Evolutionary conservation across 2,113 vertebrate species (phyloP), one percentile per base, ranked within the genome.

Genomic region (Callipepla californica): DNA sequence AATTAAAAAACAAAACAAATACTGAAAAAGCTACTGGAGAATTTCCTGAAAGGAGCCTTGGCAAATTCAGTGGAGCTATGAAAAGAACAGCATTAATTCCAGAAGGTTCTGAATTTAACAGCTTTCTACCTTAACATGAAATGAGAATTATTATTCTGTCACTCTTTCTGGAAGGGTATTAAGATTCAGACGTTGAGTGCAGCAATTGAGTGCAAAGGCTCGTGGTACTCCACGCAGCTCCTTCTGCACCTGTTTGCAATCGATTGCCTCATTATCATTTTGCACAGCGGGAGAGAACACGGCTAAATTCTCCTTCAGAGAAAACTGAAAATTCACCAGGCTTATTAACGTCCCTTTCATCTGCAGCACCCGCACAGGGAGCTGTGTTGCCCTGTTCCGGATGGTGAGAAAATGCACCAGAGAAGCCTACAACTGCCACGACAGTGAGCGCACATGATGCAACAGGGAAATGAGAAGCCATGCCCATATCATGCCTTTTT

Each of bases 221-320:
- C 13, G 8, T 76, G 8, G 72, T 7, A 11, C 9, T 4, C 72
- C 2, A 5, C 89, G 86, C 78, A 58, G 84, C 81, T 90, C 92
- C 89, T 90, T 11, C 67, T 80, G 77, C 82, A 78, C 89, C 87
- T 87, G 74, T 61, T 90, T 89, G 62, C 47, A 2, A 93, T 91
- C 84, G 20, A 95, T 90, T 73, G 78, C 93, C 89, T 97, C 91
- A 96, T 97, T 94, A 95, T 26, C 85, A 95, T 96, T 84, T 79
- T 0, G 0, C 95, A 68, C 94, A 93, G 94, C 13, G 0, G 85
- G 89, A 78, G 77, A 87, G 44, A 87, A 34, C 65, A 9, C 45
- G 7, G 75, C 57, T 70, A 53, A 70, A 92, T 67, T 80, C 16
- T 7, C 73, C 55, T 85, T 38, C 2, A 14, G 76, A 90, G 80